Evolutionary conservation across 2,797 vertebrate species (phyloP).

Genomic region (Cuniculus paca): DNA sequence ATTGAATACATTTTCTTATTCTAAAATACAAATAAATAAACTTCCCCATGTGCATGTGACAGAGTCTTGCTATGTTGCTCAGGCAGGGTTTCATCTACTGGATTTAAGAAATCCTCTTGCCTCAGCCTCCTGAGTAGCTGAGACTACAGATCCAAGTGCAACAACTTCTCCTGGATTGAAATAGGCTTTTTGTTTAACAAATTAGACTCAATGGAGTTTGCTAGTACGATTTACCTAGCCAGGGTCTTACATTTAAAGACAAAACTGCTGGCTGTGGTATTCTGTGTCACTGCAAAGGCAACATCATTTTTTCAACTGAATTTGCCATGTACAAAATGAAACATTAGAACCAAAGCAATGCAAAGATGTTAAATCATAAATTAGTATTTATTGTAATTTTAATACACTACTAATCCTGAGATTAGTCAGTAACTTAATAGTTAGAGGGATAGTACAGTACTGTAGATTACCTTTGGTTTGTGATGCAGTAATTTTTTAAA

Average conservation of each 20-base stretch:
- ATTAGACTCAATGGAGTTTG: not conserved
- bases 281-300: not conserved
- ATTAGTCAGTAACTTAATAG: conserved; percentile 29
- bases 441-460: conserved; percentile 2
- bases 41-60: not conserved
- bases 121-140: not conserved
- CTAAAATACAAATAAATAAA: not conserved
- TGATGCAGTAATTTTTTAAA: conserved; percentile 45
- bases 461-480: conserved; percentile 49
- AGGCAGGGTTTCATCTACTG: not conserved
- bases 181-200: conserved; percentile 19
- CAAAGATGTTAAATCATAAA: conserved; percentile 14
- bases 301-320: not conserved
- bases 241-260: not conserved
- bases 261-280: not conserved
- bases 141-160: not conserved
- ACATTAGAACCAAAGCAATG: not conserved
- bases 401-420: not conserved
- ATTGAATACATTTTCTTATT: not conserved
- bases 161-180: not conserved
- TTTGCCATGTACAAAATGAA: conserved; percentile 1
- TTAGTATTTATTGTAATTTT: conserved; percentile 40
- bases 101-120: not conserved
- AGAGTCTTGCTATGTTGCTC: not conserved
- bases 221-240: not conserved